Conservation (phyloP, 2,113 vertebrate species). For the Coracopsis vasa region DNA sequence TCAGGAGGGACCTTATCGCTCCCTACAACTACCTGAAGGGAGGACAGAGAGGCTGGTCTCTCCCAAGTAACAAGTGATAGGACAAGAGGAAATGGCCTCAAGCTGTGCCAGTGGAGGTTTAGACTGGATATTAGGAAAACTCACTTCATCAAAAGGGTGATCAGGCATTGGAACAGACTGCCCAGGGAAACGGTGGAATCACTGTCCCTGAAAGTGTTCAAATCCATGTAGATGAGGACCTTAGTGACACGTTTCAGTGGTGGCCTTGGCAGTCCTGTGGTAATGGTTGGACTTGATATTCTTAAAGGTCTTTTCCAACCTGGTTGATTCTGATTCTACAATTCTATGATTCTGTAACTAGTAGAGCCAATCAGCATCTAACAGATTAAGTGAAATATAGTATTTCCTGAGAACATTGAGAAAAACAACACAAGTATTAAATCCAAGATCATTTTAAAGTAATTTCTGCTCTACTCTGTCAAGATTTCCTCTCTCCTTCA, state of each 20-base stretch:
- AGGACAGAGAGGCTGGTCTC: too few relatives aligned
- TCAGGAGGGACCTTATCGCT: too few relatives aligned
- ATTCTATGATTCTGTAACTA: not conserved
- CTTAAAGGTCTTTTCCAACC: not conserved
- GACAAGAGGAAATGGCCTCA: too few relatives aligned
- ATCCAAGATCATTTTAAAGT: not conserved
- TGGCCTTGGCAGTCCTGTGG: not conserved
- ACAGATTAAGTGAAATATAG: not conserved
- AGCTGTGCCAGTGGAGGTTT: too few relatives aligned
- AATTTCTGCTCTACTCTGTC: not conserved
- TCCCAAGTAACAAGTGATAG: too few relatives aligned
- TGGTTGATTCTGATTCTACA: not conserved
- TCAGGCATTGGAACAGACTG: not conserved
- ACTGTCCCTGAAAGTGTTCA: not conserved
- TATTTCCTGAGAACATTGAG: not conserved
- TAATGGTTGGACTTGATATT: not conserved
- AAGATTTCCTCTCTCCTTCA: not conserved
- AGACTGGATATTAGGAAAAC: too few relatives aligned
- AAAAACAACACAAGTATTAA: not conserved
- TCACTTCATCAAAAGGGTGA: not conserved
- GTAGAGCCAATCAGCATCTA: not conserved
- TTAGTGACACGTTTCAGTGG: not conserved
- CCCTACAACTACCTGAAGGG: too few relatives aligned
- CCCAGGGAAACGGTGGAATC: not conserved
- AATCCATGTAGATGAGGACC: not conserved